These are phyloP conservation scores for Harpalus rubripes DNA, from an alignment of 2,888 invertebrate genomes.

Conservation along the genomic window DNA sequence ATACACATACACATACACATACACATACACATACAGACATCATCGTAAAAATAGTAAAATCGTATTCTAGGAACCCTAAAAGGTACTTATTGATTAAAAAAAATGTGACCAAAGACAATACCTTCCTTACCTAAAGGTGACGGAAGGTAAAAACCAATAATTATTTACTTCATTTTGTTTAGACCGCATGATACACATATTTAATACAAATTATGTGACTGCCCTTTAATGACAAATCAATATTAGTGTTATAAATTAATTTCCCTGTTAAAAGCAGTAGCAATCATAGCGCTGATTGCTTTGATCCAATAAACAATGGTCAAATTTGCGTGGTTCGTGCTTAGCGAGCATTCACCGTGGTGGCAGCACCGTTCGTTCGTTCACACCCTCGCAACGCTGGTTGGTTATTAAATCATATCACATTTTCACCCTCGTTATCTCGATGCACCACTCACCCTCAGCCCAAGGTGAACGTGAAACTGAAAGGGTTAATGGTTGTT, in stretches of 20 bases:
- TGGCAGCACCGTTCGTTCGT: conserved; percentile 14
- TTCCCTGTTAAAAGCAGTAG: not conserved
- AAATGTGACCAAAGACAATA: no score
- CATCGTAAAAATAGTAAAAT: no score
- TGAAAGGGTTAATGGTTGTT: not conserved
- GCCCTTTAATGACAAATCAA: not conserved
- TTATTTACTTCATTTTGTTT: no score
- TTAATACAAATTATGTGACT: no score
- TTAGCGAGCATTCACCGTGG: conserved; percentile 26
- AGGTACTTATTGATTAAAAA: no score
- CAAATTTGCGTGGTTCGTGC: conserved; percentile 47
- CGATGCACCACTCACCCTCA: conserved; percentile 11
- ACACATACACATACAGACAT: no score
- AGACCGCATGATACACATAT: no score
- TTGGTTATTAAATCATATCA: conserved; percentile 71
- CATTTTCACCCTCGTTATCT: conserved; percentile 71
- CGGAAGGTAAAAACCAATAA: no score
- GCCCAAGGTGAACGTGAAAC: no score
- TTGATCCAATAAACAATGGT: conserved; percentile 52
- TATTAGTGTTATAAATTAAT: not conserved
- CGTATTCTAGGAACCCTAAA: no score
- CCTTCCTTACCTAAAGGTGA: no score
- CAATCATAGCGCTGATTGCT: conserved; percentile 23
- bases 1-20: no score
- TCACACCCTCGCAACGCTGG: conserved; percentile 68